These are phyloP conservation scores for Centruroides sculpturatus DNA, from an alignment of 1,140 invertebrate species.

Conservation along the genomic window DNA sequence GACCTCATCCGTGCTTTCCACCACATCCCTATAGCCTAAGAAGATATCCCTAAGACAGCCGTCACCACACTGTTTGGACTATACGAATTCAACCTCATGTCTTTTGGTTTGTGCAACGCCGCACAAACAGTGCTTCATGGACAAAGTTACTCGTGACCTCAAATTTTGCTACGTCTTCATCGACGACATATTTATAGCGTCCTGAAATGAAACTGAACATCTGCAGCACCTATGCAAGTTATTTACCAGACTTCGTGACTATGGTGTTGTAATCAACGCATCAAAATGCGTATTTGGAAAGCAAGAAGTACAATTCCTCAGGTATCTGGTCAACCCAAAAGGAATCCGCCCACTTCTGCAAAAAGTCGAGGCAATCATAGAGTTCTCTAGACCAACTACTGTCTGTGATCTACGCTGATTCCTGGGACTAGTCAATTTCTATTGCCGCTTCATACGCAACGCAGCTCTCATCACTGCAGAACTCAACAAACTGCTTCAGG, in stretches of 20 bases:
- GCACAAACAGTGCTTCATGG: conserved; percentile 19
- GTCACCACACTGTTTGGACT: conserved; percentile 22
- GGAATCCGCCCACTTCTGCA: too few relatives aligned
- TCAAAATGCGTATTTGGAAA: neutral
- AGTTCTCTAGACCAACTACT: too few relatives aligned
- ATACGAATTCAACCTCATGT: conserved; percentile 21
- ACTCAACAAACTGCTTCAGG: too few relatives aligned
- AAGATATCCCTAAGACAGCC: conserved; percentile 12
- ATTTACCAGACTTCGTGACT: neutral
- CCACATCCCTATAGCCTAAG: conserved; percentile 6
- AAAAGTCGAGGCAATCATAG: too few relatives aligned
- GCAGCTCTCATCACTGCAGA: too few relatives aligned
- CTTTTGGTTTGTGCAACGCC: conserved; percentile 23
- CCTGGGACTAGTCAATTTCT: too few relatives aligned
- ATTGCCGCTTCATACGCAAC: too few relatives aligned
- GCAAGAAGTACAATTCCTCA: neutral
- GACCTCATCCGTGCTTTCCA: conserved; percentile 11
- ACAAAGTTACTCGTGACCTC: conserved; percentile 12
- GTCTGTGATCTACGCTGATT: too few relatives aligned
- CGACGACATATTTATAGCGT: conserved; percentile 29
- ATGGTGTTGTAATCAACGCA: neutral
- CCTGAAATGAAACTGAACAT: neutral
- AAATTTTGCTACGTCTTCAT: conserved; percentile 30
- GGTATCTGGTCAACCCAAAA: too few relatives aligned
- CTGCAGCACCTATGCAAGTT: conserved; percentile 19